phyloP scores from a whole-genome alignment of 1,140 invertebrate species.

The Pseudobourletiella spinata region DNA sequence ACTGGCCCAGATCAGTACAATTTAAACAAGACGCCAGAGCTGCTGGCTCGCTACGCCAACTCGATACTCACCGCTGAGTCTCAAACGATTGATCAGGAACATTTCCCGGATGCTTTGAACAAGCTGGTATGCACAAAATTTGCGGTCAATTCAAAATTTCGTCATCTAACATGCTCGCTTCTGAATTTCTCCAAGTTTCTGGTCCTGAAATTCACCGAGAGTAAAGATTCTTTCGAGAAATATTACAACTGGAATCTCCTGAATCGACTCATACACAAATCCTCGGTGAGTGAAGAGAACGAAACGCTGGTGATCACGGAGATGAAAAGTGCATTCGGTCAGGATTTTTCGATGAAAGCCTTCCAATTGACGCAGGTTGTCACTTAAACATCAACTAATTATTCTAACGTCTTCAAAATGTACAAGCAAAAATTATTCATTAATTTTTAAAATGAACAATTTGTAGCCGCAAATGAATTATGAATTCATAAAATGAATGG shows the following conservation, averaged over 20 bases:
- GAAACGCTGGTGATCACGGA: not conserved
- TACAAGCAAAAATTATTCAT: too few relatives aligned
- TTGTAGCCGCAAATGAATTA: too few relatives aligned
- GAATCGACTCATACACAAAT: not conserved
- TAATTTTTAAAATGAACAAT: too few relatives aligned
- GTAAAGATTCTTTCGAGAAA: slow-evolving; percentile 4
- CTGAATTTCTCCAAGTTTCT: not conserved
- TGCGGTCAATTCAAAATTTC: not conserved
- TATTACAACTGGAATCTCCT: not conserved
- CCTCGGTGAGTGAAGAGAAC: not conserved
- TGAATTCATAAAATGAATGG: too few relatives aligned
- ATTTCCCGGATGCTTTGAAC: not conserved
- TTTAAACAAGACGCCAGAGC: slow-evolving; percentile 2
- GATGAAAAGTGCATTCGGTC: not conserved
- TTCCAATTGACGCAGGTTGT: not conserved
- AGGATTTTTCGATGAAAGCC: not conserved
- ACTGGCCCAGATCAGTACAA: not conserved
- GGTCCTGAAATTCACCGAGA: not conserved
- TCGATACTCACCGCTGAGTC: not conserved
- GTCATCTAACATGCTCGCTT: too few relatives aligned
- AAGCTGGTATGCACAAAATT: not conserved
- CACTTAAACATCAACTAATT: not conserved
- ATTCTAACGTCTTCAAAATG: not conserved
- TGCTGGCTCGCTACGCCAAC: not conserved
- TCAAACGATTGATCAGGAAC: not conserved